Evolutionary conservation across 1,140 invertebrate genomes (phyloP).

Genomic region (Cherax destructor): DNA sequence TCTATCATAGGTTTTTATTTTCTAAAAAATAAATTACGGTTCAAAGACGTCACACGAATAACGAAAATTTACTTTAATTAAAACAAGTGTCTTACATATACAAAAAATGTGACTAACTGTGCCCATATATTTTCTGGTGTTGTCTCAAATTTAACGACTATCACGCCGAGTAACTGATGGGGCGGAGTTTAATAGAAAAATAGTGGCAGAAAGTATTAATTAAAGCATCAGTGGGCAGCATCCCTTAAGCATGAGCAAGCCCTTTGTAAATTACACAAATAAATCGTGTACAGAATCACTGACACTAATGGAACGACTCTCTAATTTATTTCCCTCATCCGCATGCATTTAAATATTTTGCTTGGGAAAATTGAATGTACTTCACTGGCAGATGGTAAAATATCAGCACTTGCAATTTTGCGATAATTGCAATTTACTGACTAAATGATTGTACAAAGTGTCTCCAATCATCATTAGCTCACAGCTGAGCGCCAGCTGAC

Average conservation of each 20-base stretch:
- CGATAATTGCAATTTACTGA: conserved; percentile 5
- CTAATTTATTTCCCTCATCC: conserved; percentile 34
- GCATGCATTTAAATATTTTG: conserved; percentile 37
- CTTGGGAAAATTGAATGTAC: conserved; percentile 29
- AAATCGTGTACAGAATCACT: conserved; percentile 34
- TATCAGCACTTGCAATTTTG: neutral
- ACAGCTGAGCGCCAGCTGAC: neutral
- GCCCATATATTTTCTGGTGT: too few species aligned
- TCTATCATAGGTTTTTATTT: too few species aligned
- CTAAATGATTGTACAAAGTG: conserved; percentile 14
- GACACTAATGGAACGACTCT: conserved; percentile 35
- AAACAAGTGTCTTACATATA: too few species aligned
- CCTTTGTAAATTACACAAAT: conserved; percentile 32
- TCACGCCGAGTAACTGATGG: too few species aligned
- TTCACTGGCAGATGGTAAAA: neutral
- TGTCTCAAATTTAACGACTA: too few species aligned
- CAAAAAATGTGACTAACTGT: too few species aligned
- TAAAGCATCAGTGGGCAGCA: neutral
- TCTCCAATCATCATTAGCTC: conserved; percentile 13
- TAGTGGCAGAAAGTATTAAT: neutral
- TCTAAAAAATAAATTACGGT: too few species aligned
- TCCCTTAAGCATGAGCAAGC: conserved; percentile 21
- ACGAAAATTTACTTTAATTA: too few species aligned
- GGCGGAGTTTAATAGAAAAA: too few species aligned
- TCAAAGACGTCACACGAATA: too few species aligned